A percentile compares a stretch with the other conserved stretches of the same genome.
Evolutionary conservation across 2,113 vertebrate species (phyloP).

Genomic region (Neogobius melanostomus): DNA sequence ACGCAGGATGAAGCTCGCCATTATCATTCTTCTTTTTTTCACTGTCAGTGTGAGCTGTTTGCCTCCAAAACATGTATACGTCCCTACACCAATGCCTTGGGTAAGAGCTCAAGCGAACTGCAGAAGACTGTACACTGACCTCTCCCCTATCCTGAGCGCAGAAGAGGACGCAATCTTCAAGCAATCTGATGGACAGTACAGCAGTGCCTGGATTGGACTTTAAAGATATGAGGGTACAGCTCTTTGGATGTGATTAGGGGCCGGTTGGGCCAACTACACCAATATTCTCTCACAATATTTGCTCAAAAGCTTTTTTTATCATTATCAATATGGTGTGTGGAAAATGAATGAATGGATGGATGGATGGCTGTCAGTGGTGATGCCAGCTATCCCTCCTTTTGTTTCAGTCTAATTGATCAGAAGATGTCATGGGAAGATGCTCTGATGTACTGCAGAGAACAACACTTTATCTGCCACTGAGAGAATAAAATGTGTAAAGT

Average conservation of each 20-base stretch:
- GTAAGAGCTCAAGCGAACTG: neutral
- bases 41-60: neutral
- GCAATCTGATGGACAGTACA: neutral
- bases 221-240: neutral
- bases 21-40: neutral
- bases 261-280: neutral
- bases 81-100: neutral
- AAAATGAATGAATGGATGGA: too few species aligned
- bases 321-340: too few species aligned
- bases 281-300: neutral
- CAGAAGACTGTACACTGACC: neutral
- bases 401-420: neutral
- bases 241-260: neutral
- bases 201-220: neutral
- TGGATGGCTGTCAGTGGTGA: too few species aligned
- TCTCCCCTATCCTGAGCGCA: neutral
- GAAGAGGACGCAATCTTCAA: neutral
- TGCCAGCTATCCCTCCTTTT: too few species aligned
- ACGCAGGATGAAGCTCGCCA: neutral
- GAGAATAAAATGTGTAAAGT: neutral
- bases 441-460: neutral
- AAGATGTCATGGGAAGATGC: neutral
- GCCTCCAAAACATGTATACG: conserved; percentile 4
- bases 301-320: too few species aligned
- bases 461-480: conserved; percentile 24